Base-by-base conservation (phyloP, 2,797 vertebrate genomes). In the Chelonia mydas region DNA sequence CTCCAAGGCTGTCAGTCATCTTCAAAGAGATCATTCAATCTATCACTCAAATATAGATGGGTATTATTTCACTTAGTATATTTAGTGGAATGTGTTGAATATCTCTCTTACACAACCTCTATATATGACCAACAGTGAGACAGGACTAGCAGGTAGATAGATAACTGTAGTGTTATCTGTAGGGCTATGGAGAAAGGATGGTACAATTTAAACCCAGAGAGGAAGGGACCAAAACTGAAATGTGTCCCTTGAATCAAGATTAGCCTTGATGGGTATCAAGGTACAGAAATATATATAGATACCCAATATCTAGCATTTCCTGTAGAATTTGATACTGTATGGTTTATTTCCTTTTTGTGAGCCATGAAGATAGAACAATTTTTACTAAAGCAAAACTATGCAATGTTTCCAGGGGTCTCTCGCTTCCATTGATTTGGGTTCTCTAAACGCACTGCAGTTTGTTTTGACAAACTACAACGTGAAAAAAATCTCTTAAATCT, bases 301-400 rank as follows among this genome's bases (percentile, higher is more conserved):
- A 86, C 86, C 54, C 37, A 27, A 54, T 90, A 85, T 61, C 47
- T 80, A 89, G 54, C 65, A 91, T 86, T 84, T 94, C 41, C 49
- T 16, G 23, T 0, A 49, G 78, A 86, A n/a, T 53, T 57, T 53
- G 65, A 89, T 90, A 57, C 54, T 0, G 0, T 7, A 11, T 33
- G 61, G 82, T 72, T 72, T 25, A 72, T 72, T 72, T 23, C 37
- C 47, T 88, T 74, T 59, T 81, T 88, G 17, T 33, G 23, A 95
- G 91, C 82, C 89, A 41, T 77, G 51, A 45, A 91, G 80, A 37
- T 11, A 83, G 87, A 92, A 76, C 25, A 89, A 83, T 51, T 50
- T 21, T 21, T 37, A 87, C 90, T 87, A 92, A 49, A 92, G 72
- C 81, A 85, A 96, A 95, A 23, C 57, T 84, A 80, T 59, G 51